These are phyloP conservation scores for Anisognathus igniventris DNA, from an alignment of 2,797 vertebrate species.

Conservation along the genomic window DNA sequence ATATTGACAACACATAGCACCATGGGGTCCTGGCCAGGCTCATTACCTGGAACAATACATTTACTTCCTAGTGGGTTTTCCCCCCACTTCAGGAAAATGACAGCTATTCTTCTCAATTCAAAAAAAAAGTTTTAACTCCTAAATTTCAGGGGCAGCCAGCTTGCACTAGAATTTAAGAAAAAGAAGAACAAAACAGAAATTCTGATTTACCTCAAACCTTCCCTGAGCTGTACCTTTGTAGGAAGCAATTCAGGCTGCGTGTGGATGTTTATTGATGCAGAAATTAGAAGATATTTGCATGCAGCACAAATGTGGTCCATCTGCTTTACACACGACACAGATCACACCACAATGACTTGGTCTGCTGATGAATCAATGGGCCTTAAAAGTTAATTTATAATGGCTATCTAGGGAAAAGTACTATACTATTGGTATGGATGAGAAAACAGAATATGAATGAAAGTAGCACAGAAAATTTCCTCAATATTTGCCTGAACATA, in stretches of 20 bases:
- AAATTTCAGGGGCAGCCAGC: not conserved
- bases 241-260: not conserved
- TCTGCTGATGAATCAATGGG: not conserved
- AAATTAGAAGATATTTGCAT: not conserved
- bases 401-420: not conserved
- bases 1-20: rapidly evolving
- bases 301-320: not conserved
- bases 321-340: not conserved
- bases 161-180: not conserved
- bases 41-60: not conserved
- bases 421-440: not conserved
- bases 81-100: not conserved
- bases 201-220: not conserved
- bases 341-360: not conserved
- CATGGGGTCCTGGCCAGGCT: rapidly evolving
- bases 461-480: not conserved
- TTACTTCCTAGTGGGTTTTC: not conserved
- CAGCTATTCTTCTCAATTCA: not conserved
- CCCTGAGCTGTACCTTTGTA: not conserved
- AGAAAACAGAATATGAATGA: not conserved
- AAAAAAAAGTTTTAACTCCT: not conserved
- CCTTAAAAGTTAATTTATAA: slow-evolving; percentile 19
- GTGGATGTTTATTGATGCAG: not conserved
- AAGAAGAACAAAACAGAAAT: not conserved
- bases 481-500: not conserved